Conservation (phyloP, 2,797 vertebrate species). For the Lates japonicus region DNA sequence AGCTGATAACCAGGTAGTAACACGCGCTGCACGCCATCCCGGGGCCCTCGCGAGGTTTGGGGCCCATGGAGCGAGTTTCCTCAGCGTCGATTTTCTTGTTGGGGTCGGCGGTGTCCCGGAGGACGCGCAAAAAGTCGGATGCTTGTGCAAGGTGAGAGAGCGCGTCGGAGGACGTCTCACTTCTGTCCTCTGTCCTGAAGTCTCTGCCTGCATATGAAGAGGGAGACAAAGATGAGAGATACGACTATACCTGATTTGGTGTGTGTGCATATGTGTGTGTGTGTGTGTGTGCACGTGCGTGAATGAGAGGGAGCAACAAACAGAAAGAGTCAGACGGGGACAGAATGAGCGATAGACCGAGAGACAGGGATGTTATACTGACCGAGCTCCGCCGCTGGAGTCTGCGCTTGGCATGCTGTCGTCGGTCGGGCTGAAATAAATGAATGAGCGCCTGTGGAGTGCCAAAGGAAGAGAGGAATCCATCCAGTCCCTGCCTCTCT, state of each 20-base stretch:
- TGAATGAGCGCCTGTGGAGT: constrained; percentile 76
- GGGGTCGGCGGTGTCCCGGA: constrained; percentile 18
- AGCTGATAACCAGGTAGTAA: constrained; percentile 98
- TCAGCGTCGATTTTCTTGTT: neutral
- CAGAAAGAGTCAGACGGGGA: neutral
- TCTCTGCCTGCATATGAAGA: constrained; percentile 44
- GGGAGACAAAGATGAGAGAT: constrained; percentile 8
- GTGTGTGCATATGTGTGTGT: neutral
- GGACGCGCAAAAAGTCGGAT: constrained; percentile 23
- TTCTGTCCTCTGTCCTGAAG: constrained; percentile 55
- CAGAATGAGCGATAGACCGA: neutral
- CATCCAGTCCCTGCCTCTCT: constrained; percentile 49
- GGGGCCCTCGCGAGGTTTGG: constrained; percentile 55
- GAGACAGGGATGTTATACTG: constrained; percentile 42
- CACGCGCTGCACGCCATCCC: constrained; percentile 96
- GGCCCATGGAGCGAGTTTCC: constrained; percentile 47
- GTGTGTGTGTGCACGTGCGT: neutral
- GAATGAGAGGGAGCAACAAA: neutral
- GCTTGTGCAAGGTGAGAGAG: constrained; percentile 44
- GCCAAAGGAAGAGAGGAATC: constrained; percentile 66
- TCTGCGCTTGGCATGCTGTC: constrained; percentile 71
- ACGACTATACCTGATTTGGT: neutral
- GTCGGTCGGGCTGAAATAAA: constrained; percentile 65
- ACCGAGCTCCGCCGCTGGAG: constrained; percentile 65
- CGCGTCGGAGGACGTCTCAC: constrained; percentile 38